Percentiles rank a stretch among this genome's conserved stretches.
phyloP scores from a whole-genome alignment of 1,140 invertebrate genomes.

The Panagrolaimus sp. region DNA sequence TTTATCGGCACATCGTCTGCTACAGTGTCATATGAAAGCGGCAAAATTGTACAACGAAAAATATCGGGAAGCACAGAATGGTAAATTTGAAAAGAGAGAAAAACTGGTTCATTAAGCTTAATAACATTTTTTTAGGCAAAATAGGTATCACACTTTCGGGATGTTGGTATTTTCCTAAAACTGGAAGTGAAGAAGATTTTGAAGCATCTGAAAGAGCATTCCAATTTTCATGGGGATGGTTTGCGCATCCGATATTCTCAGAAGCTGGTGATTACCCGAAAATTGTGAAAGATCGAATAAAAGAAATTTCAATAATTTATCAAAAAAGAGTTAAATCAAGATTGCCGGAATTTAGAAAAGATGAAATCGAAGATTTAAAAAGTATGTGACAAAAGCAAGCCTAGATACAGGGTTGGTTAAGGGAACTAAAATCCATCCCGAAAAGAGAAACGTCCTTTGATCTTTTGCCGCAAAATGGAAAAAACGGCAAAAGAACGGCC shows the following conservation, averaged over 20 bases:
- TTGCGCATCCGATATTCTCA: slow-evolving; percentile 57
- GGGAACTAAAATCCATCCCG: too few relatives aligned
- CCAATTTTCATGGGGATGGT: slow-evolving; percentile 57
- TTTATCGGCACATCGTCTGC: slow-evolving; percentile 43
- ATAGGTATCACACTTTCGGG: slow-evolving; percentile 49
- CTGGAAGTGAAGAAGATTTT: slow-evolving; percentile 27
- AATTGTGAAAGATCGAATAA: slow-evolving; percentile 51
- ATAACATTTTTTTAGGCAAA: not conserved
- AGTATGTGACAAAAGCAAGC: not conserved
- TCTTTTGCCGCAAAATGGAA: too few relatives aligned
- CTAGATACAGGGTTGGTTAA: too few relatives aligned
- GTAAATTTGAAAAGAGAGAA: too few relatives aligned
- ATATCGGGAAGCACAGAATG: slow-evolving; percentile 13
- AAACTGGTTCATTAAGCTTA: slow-evolving; percentile 16
- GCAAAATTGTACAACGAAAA: slow-evolving; percentile 20
- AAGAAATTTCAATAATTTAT: slow-evolving; percentile 39
- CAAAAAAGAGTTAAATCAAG: slow-evolving; percentile 36
- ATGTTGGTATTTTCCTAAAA: slow-evolving; percentile 42
- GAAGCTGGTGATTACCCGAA: slow-evolving; percentile 58
- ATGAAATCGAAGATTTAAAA: slow-evolving; percentile 49
- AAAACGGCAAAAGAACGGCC: too few relatives aligned
- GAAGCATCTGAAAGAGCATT: slow-evolving; percentile 50
- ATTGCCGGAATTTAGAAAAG: slow-evolving; percentile 54
- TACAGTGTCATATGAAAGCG: slow-evolving; percentile 51
- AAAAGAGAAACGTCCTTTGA: too few relatives aligned